Percentiles rank a stretch among this genome's conserved stretches.
phyloP scores from a whole-genome alignment of 2,113 vertebrate genomes.

The Felis chaus region DNA sequence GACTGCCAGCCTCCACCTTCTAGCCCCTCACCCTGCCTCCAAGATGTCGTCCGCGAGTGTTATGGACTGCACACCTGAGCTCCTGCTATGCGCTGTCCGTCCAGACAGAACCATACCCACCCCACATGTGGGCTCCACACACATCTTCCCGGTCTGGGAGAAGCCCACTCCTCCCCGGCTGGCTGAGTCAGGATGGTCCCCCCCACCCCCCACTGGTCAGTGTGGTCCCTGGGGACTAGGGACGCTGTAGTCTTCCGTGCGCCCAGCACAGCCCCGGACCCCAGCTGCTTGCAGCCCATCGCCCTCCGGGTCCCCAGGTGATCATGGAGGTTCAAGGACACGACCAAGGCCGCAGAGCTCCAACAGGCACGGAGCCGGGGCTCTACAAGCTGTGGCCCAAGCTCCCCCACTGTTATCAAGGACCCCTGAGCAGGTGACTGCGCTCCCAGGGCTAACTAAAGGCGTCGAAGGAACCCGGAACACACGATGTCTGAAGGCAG shows the following conservation, averaged over 20 bases:
- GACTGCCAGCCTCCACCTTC: rapidly evolving
- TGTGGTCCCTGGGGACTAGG: too few relatives aligned
- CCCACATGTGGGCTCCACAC: not conserved
- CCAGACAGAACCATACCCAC: not conserved
- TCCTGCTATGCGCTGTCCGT: rapidly evolving
- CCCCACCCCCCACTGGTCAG: too few relatives aligned
- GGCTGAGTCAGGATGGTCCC: too few relatives aligned
- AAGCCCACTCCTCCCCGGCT: not conserved
- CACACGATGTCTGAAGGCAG: not conserved
- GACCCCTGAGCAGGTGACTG: rapidly evolving
- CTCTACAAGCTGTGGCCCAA: not conserved
- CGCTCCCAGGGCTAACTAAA: rapidly evolving
- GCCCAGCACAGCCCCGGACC: not conserved
- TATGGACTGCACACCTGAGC: not conserved
- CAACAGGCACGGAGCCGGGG: rapidly evolving
- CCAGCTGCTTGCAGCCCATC: rapidly evolving
- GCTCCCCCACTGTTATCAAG: too few relatives aligned
- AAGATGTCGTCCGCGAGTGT: rapidly evolving
- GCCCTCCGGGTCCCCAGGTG: not conserved
- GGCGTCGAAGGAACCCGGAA: not conserved
- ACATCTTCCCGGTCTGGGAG: not conserved
- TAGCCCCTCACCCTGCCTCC: not conserved
- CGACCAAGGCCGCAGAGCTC: not conserved
- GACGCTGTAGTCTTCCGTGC: not conserved
- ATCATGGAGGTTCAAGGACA: not conserved